Base-by-base conservation (phyloP, 2,888 invertebrate genomes). In the Leptothorax acervorum region DNA sequence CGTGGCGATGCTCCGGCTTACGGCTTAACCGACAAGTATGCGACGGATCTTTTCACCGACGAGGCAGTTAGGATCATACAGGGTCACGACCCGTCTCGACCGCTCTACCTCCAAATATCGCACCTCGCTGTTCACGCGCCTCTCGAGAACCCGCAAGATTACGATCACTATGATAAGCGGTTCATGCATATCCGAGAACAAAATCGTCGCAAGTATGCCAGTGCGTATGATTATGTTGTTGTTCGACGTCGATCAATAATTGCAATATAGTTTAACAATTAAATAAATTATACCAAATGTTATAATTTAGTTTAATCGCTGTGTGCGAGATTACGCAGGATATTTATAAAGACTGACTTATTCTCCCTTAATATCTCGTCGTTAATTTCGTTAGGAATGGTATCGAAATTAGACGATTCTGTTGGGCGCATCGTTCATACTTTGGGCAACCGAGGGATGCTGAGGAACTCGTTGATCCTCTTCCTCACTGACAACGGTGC, bases 41-140 rank as follows among this genome's bases (percentile, higher is more conserved):
- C 97, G 2, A 98, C 98, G 0, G 97, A 97, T 90, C 93, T 98
- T 55, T 96, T 97, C 88, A 97, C 96, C 3, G 93, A 96, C 15
- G 97, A 97, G 92, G 97, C 97, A 0, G 95, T 96, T 39, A 95
- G 96, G 75, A 95, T 97, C 6, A 97, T 97, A 83, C 94, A 95
- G 15, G 92, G 95, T 0, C 97, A 97, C 90, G 95, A 97, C 85
- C 91, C 92, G 0, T 93, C 95, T 55, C 94, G 95, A 12, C 98
- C 99, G 0, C 95, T 99, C 78, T 98, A 98, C 92, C 95, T 99
- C 83, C 96, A 98, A 95, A 93, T 99, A 75, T 96, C 97, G 0
- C 98, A 98, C 94, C 96, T 97, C 73, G 98, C 98, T 0, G 97
- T 97, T 0, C 99, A 99, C 93, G 96, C 97, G 0, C 97, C 96